Conservation (phyloP, 1,140 invertebrate species). For the Pseudomyrmex pallidus region DNA sequence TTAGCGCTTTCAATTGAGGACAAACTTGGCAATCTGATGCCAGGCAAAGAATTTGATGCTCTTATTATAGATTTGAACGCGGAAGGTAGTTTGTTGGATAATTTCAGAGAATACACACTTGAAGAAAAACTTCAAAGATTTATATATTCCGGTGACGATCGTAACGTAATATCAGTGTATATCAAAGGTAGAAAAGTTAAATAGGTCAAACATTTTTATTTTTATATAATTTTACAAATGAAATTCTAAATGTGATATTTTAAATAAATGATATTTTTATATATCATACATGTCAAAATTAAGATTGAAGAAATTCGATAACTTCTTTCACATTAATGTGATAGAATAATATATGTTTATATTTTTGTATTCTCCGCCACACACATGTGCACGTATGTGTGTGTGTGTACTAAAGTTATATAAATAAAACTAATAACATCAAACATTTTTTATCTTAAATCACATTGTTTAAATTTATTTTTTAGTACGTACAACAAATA, state of each 20-base stretch:
- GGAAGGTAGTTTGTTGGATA: conserved; percentile 85
- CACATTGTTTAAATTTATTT: too few species aligned
- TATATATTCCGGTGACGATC: conserved; percentile 93
- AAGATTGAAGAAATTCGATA: too few species aligned
- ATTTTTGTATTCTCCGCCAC: too few species aligned
- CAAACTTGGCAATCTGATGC: conserved; percentile 91
- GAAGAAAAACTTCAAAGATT: conserved; percentile 92
- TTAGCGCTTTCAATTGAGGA: conserved; percentile 90
- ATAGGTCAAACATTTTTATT: conserved; percentile 70
- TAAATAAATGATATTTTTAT: too few species aligned
- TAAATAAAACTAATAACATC: too few species aligned
- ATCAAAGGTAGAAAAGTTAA: conserved; percentile 89
- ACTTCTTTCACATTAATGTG: too few species aligned
- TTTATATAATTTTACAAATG: conserved; percentile 12
- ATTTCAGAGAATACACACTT: conserved; percentile 84
- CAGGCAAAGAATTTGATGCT: conserved; percentile 95
- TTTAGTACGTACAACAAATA: too few species aligned
- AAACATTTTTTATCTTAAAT: too few species aligned
- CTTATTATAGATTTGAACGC: conserved; percentile 88
- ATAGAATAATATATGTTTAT: too few species aligned
- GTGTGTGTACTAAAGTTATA: too few species aligned
- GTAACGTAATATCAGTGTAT: conserved; percentile 92
- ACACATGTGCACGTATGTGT: too few species aligned
- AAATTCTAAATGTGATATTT: background rate
- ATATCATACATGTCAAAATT: too few species aligned